Evolutionary conservation across 2,113 vertebrate genomes (phyloP).

Genomic region (Rynchops niger): DNA sequence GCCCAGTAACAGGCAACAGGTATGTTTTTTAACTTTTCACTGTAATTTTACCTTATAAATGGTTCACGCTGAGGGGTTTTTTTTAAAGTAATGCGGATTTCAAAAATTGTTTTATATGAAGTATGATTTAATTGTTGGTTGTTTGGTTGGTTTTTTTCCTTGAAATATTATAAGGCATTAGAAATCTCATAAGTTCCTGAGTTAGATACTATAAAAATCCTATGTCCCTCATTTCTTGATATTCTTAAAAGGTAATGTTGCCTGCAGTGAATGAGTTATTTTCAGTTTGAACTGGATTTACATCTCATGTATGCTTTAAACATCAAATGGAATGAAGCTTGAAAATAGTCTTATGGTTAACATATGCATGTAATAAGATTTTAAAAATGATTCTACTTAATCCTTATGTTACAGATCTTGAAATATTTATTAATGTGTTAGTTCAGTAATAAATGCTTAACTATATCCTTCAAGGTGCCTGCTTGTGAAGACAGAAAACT

Average conservation of each 20-base stretch:
- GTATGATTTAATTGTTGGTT: not conserved
- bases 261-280: not conserved
- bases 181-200: not conserved
- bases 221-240: not conserved
- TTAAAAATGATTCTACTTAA: not conserved
- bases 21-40: slow-evolving; percentile 59
- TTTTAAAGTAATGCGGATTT: not conserved
- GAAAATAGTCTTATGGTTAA: not conserved
- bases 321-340: not conserved
- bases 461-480: not conserved
- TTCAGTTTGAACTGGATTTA: not conserved
- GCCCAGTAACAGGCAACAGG: slow-evolving; percentile 96
- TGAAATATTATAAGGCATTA: not conserved
- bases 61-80: not conserved
- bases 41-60: not conserved
- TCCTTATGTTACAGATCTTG: not conserved
- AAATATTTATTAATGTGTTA: not conserved
- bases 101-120: not conserved
- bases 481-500: not conserved
- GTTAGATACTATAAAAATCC: not conserved
- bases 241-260: not conserved
- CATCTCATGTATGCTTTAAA: not conserved
- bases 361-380: not conserved
- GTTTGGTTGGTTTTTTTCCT: not conserved
- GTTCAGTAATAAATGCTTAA: not conserved